Evolutionary conservation across 35 echinoderm and acorn worm genomes (phyloP).

Genomic region (Heliocidaris erythrogramma): DNA sequence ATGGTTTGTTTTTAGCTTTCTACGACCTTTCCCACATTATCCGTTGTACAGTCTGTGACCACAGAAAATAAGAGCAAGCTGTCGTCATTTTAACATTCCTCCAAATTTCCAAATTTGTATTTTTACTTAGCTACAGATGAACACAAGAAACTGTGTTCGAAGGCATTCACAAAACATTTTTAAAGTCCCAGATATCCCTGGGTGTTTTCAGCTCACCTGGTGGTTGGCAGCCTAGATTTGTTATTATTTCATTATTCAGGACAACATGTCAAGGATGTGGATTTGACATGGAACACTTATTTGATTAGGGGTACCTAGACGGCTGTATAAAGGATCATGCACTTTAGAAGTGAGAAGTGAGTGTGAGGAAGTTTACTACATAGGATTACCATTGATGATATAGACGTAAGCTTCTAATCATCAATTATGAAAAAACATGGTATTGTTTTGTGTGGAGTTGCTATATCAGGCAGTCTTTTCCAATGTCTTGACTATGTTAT

Average conservation of each 20-base stretch:
- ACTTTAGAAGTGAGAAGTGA: too few species aligned
- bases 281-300: slow-evolving; percentile 17
- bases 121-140: background rate
- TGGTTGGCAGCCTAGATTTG: background rate
- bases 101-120: background rate
- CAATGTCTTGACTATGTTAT: too few species aligned
- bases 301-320: background rate
- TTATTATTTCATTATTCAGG: background rate
- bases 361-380: too few species aligned
- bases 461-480: too few species aligned
- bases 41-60: background rate
- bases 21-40: too few species aligned
- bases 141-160: background rate
- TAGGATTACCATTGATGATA: too few species aligned
- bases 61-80: background rate
- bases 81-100: background rate
- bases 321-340: background rate
- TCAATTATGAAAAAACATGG: too few species aligned
- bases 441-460: too few species aligned
- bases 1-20: too few species aligned
- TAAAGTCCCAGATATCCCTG: background rate
- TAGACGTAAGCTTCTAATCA: too few species aligned
- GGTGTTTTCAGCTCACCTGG: background rate
- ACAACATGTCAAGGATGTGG: slow-evolving; percentile 16
- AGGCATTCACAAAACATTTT: background rate